phyloP scores from a whole-genome alignment of 2,797 vertebrate genomes.

The Percopsis omiscomaycus region DNA sequence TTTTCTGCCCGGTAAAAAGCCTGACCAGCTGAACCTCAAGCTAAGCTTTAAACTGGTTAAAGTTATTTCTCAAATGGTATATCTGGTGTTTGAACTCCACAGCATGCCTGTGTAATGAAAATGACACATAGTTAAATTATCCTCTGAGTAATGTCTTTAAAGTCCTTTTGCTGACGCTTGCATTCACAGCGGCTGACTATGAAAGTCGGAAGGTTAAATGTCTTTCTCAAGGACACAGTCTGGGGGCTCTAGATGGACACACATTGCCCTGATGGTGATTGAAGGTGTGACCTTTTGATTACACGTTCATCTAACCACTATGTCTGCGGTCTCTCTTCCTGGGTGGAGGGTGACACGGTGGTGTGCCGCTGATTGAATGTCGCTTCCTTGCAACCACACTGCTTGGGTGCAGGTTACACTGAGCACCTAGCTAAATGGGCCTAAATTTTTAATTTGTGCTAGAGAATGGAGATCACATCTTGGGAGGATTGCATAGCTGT shows the following conservation, averaged over 20 bases:
- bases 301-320: constrained; percentile 42
- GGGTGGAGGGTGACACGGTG: constrained; percentile 41
- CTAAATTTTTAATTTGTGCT: constrained; percentile 78
- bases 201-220: constrained; percentile 23
- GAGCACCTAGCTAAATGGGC: constrained; percentile 74
- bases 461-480: constrained; percentile 78
- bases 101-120: constrained; percentile 49
- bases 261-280: constrained; percentile 25
- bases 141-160: constrained; percentile 30
- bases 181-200: constrained; percentile 22
- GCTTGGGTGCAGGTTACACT: constrained; percentile 66
- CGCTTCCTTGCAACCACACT: constrained; percentile 56
- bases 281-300: constrained; percentile 47
- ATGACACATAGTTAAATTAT: constrained; percentile 43
- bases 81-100: constrained; percentile 34
- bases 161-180: constrained; percentile 22
- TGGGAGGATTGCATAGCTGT: constrained; percentile 72
- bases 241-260: constrained; percentile 39
- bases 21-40: neutral
- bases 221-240: constrained; percentile 6
- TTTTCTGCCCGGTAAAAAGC: too few relatives aligned
- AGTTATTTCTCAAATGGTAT: constrained; percentile 29
- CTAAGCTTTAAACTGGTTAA: neutral
- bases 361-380: constrained; percentile 65
- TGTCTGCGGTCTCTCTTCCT: constrained; percentile 38